Base-by-base conservation (phyloP, 2,113 vertebrate genomes). In the Melanerpes aurifrons region DNA sequence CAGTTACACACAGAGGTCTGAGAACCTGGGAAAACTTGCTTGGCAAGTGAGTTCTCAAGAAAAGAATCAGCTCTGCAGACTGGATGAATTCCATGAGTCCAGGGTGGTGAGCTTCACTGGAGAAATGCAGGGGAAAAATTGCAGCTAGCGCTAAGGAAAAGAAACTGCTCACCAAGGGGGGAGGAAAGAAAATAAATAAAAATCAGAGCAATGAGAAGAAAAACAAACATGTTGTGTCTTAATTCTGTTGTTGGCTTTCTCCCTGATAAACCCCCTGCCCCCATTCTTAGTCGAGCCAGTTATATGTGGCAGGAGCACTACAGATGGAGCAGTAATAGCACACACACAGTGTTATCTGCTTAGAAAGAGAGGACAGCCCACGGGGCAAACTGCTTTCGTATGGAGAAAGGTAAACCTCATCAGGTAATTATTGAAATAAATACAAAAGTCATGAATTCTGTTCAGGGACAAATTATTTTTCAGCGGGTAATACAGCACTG, bases 1-100 rank as follows among this genome's bases (percentile, higher is more conserved):
- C 79, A 96, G 96, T 91, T 95, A 86, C 96, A 96, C 40, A 62
- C 86, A 95, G 96, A 96, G 96, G 93, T 97, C 80, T 93, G 96
- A 97, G 96, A 96, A 97, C 92, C 71, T 91, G 95, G 96, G 96
- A 97, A 92, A 92, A 95, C 66, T 93, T 96, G 86, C 67, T 95
- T 96, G 96, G 92, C 91, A 96, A 97, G 82, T 6, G 16, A 89
- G 54, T 63, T 86, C 47, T 20, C 78, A 91, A 73, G 93, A 59
- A 96, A 97, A 90, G 92, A 89, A 67, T 56, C 70, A 78, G 7
- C 71, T 87, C 76, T 95, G 63, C 75, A 86, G 80, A 79, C 3
- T 61, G 63, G 92, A 80, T 50, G 56, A 83, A 76, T 83, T 91
- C 56, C 32, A 66, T 24, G 12, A 85, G 69, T 69, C 69, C 83